Conservation (phyloP, 2,797 vertebrate species). For the Hemitrygon akajei region DNA sequence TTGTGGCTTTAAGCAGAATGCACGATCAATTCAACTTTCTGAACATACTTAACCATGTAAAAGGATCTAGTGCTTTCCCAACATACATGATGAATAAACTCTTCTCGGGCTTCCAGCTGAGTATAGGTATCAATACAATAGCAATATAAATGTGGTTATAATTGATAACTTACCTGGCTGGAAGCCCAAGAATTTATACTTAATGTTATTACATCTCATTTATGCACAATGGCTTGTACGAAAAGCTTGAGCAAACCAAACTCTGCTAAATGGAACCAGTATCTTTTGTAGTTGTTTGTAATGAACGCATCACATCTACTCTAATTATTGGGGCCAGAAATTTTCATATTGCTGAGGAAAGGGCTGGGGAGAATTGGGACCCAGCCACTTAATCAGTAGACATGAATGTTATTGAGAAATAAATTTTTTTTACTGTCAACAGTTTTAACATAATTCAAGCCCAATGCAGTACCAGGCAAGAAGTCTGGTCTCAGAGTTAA, state of each 20-base stretch:
- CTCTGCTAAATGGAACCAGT: neutral
- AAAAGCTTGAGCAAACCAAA: slow-evolving; percentile 2
- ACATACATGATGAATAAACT: no score
- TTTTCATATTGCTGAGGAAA: neutral
- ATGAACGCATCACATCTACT: neutral
- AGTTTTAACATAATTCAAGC: slow-evolving; percentile 16
- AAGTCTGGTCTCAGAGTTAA: slow-evolving; percentile 13
- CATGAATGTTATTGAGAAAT: neutral
- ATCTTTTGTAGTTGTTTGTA: neutral
- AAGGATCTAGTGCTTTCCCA: no score
- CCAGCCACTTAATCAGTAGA: neutral
- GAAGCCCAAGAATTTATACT: no score
- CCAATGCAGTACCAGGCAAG: slow-evolving; percentile 29
- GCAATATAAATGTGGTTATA: no score
- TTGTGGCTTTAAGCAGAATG: slow-evolving; percentile 29
- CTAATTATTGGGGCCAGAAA: neutral
- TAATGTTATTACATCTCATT: no score
- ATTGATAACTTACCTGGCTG: no score
- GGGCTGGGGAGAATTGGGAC: neutral
- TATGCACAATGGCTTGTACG: neutral
- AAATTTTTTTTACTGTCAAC: neutral
- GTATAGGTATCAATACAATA: no score
- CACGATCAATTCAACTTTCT: neutral
- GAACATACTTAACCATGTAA: neutral
- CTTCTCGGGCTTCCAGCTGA: no score